Conservation (phyloP, 2,113 vertebrate species). For the Misgurnus anguillicaudatus region DNA sequence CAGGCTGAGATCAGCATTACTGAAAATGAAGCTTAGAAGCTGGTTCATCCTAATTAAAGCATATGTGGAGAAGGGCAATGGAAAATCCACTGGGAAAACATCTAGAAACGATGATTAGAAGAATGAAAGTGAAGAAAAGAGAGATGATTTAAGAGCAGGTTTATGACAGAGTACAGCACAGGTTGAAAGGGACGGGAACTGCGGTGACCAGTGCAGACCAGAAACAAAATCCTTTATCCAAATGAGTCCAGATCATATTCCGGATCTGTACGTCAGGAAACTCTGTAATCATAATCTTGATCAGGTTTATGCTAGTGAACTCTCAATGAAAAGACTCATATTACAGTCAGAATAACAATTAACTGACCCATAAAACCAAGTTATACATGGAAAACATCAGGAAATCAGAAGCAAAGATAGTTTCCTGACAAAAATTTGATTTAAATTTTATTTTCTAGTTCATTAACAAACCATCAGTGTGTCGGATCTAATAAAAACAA, state of each 20-base stretch:
- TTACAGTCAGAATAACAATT: constrained; percentile 26
- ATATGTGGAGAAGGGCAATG: constrained; percentile 47
- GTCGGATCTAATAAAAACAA: no score
- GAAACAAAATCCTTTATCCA: constrained; percentile 7
- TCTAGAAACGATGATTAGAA: constrained; percentile 21
- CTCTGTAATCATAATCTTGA: constrained; percentile 39
- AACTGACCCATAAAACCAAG: not conserved
- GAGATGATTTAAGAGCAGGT: constrained; percentile 25
- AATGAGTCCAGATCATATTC: constrained; percentile 1
- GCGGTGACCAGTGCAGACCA: constrained; percentile 7
- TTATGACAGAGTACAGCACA: constrained; percentile 52
- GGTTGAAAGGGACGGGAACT: constrained; percentile 52
- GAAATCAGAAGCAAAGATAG: no score
- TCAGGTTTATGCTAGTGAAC: constrained; percentile 25
- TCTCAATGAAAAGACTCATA: constrained; percentile 9
- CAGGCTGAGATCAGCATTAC: not conserved
- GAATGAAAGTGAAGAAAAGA: not conserved
- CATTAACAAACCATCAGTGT: no score
- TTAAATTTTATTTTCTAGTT: no score
- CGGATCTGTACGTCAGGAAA: not conserved
- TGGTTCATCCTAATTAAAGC: constrained; percentile 49
- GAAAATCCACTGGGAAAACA: constrained; percentile 57
- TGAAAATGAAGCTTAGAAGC: constrained; percentile 45
- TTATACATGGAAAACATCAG: no score
- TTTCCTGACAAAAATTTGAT: no score